Evolutionary conservation across 2,113 vertebrate species (phyloP), one percentile per base, ranked within the genome.

Genomic region (Patagioenas fasciata): DNA sequence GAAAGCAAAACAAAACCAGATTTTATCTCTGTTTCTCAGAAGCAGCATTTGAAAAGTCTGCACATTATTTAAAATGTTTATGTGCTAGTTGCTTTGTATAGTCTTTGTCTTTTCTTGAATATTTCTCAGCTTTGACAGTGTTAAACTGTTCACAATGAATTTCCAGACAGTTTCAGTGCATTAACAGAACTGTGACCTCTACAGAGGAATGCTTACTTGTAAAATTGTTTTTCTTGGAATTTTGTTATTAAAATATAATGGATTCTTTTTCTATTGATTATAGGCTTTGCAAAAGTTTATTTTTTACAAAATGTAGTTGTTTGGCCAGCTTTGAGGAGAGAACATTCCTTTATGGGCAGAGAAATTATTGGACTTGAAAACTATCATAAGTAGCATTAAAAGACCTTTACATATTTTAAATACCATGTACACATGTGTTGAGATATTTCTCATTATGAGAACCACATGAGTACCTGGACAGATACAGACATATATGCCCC

Each of bases 211-310:
- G 73, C 67, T 89, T 86, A 25, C 75, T 92, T 93, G 44, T 79
- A 81, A 96, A 96, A 84, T 48, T 79, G 72, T 94, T 96, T 96
- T 94, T 84, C 90, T 95, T 97, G 88, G 88, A 92, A 80, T 95
- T 95, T 89, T 69, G 32, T 23, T 89, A 92, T 92, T 86, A 81
- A 91, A 93, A 94, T 91, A 56, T 25, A 78, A 91, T 74, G 32
- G 48, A 56, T 84, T 66, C 72, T 57, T 93, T 92, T 75, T 10
- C 60, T 92, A 92, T 93, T 91, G 95, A 81, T 91, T 88, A 92
- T 89, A 91, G 83, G 83, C 91, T 95, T 96, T 95, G 65, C 48
- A 91, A 87, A 86, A 87, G 92, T 88, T 96, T 96, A 81, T 92
- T 94, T 94, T 95, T 96, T 84, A 79, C 15, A 9, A 85, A 91